phyloP scores from a whole-genome alignment of 2,113 vertebrate species.

The Mastomys natalensis region DNA sequence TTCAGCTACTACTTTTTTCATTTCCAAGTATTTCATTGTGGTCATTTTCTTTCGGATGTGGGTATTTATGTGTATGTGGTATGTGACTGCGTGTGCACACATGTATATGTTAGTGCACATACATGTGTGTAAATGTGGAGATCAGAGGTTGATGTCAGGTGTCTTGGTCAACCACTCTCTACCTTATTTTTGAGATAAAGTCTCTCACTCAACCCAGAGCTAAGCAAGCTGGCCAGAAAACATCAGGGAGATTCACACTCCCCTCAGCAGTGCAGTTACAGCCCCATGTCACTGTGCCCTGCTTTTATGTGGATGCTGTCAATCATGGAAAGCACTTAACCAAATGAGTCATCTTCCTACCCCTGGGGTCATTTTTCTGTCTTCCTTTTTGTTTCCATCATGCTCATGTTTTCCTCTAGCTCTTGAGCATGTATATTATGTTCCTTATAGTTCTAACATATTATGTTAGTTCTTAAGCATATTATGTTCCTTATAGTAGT shows the following conservation, averaged over 20 bases:
- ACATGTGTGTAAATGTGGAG: background rate
- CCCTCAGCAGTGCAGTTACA: no score
- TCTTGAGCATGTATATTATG: background rate
- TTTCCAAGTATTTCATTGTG: background rate
- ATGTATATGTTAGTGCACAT: background rate
- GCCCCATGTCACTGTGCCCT: background rate
- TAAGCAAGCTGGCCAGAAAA: background rate
- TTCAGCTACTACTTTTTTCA: constrained; percentile 17
- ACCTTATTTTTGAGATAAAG: background rate
- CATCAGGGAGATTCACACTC: background rate
- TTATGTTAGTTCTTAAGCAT: no score
- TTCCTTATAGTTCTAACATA: background rate
- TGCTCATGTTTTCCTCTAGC: background rate
- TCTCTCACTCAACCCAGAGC: background rate
- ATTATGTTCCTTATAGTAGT: background rate
- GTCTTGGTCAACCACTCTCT: background rate
- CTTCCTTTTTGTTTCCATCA: background rate
- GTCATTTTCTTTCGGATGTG: background rate
- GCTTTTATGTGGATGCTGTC: background rate
- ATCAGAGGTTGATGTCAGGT: background rate
- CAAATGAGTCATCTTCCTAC: background rate
- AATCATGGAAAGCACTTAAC: background rate
- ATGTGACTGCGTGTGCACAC: background rate
- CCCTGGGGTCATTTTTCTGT: background rate
- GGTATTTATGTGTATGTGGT: background rate